Conservation (phyloP, 2,797 vertebrate genomes). For the Muscicapa comitata region DNA sequence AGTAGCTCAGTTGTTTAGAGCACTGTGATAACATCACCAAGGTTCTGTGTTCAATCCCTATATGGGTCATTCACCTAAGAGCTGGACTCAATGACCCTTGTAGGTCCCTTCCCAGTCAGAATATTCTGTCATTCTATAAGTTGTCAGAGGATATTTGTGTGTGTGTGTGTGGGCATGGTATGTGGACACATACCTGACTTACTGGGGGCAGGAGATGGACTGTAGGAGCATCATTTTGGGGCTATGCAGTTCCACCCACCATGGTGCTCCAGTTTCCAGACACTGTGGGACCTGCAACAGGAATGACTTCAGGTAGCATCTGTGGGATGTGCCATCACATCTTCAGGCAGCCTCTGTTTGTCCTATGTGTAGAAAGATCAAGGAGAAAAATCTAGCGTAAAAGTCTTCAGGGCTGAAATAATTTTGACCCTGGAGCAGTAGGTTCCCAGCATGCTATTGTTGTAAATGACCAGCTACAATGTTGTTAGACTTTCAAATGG, state of each 20-base stretch:
- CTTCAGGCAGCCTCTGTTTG: not conserved
- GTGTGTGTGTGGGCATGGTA: fast-evolving
- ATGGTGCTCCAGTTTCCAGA: not conserved
- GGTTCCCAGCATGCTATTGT: not conserved
- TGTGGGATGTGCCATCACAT: not conserved
- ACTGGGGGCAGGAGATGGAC: not conserved
- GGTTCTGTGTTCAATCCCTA: no score
- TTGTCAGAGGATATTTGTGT: not conserved
- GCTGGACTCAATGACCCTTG: no score
- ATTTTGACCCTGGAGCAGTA: not conserved
- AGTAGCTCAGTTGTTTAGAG: no score
- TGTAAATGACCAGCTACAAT: not conserved
- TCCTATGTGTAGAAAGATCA: not conserved
- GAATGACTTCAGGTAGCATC: not conserved
- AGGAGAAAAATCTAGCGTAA: not conserved
- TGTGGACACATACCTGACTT: fast-evolving
- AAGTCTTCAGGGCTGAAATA: not conserved
- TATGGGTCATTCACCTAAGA: no score
- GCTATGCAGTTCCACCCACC: fast-evolving
- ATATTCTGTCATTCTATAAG: no score
- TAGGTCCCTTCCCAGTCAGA: no score
- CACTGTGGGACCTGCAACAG: fast-evolving
- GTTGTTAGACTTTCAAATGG: not conserved
- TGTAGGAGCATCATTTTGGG: not conserved
- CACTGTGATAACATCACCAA: no score